Evolutionary conservation across 1,140 invertebrate species (phyloP).

Genomic region (Drosophila baimaii): DNA sequence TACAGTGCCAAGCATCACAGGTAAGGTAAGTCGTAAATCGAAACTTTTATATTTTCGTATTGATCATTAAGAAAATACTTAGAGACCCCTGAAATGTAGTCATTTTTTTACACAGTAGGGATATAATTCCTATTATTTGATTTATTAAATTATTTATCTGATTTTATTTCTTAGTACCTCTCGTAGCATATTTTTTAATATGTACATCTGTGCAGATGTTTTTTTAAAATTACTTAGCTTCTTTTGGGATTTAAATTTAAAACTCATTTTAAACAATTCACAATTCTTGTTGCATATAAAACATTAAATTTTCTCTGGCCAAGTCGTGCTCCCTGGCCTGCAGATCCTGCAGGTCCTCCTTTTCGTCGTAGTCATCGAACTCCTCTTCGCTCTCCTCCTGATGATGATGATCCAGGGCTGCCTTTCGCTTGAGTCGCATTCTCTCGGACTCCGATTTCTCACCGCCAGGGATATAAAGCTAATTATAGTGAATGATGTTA

Average conservation of each 20-base stretch:
- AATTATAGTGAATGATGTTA: no score
- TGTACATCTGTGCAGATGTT: background rate
- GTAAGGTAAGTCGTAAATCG: background rate
- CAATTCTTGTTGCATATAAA: constrained; percentile 3
- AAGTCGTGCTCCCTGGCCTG: constrained; percentile 4
- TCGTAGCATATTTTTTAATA: no score
- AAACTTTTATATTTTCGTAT: background rate
- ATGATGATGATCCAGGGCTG: constrained; percentile 69
- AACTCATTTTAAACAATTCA: background rate
- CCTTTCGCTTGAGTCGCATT: constrained; percentile 70
- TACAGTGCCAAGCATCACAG: background rate
- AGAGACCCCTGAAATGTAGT: no score
- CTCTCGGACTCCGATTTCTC: constrained; percentile 63
- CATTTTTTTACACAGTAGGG: no score
- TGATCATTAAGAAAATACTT: no score
- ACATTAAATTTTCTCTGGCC: constrained; percentile 36
- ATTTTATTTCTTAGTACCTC: no score
- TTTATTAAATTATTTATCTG: no score
- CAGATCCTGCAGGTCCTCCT: constrained; percentile 57
- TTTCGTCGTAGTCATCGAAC: constrained; percentile 81
- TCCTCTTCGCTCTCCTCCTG: constrained; percentile 79
- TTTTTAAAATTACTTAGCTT: no score
- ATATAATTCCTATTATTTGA: no score
- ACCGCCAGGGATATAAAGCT: no score
- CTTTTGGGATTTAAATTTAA: background rate